Evolutionary conservation across 2,113 vertebrate genomes (phyloP), one percentile per base, ranked within the genome.

Genomic region (Oreochromis spilurus): DNA sequence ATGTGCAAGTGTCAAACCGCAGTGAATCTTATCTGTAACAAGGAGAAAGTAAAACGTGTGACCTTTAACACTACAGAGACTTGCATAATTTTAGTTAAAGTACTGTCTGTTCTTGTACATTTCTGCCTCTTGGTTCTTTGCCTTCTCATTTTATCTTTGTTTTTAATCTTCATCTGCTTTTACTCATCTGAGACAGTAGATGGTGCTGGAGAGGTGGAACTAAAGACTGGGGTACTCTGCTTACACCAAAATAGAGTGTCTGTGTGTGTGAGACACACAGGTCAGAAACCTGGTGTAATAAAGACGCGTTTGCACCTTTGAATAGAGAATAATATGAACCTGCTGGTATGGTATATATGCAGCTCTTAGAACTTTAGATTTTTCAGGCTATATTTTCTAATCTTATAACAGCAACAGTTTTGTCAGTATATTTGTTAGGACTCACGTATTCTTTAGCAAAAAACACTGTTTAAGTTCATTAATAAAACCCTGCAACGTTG

Each of bases 171-270:
- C 50, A 4, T 21, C 34, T 91, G 77, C n/a, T 79, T 19, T n/a
- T 81, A 6, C 77, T 9, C 6, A 9, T 4, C 8, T 84, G 43
- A n/a, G 79, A 26, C 94, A 91, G 85, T 80, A 94, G 94, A 92
- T 92, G 90, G 92, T n/a, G 90, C 83, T 84, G 45, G 36, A 84
- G 91, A 85, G 70, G 83, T 81, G 83, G 4, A 80, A 52, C 43
- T 83, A 50, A 50, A 70, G 8, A 72, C 17, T 17, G 57, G 14
- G 12, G 9, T 3, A 16, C 14, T 8, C 34, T 10, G 17, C 17
- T 57, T 45, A 43, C 12, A 45, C 26, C 72, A 75, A 17, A 38
- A 79, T 26, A 36, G 1, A n/a, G 6, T 81, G 34, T 21, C 34
- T 67, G 10, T 67, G 62, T 65, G 60, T 67, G 34, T 67, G 60